Evolutionary conservation across 30 jellyfish, hydroid and myxozoan genomes (phyloP).

Genomic region (Aurelia sp.): DNA sequence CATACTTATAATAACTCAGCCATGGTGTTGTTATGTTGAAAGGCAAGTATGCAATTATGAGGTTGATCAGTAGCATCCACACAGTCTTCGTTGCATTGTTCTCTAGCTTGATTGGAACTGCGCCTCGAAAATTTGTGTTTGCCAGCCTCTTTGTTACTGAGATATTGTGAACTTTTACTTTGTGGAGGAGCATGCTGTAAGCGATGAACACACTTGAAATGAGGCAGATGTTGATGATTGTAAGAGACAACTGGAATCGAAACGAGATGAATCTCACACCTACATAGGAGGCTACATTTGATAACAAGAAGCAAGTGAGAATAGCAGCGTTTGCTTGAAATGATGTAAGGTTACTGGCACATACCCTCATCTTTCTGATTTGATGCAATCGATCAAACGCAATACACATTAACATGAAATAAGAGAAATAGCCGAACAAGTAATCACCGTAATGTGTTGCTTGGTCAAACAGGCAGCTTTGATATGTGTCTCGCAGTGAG

Average conservation of each 20-base stretch:
- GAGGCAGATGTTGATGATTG: constrained; percentile 14
- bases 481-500: constrained; percentile 6
- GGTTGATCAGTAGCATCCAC: constrained; percentile 15
- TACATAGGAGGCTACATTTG: constrained; percentile 1
- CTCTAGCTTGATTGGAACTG: constrained; percentile 3
- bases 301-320: background rate
- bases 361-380: constrained; percentile 39
- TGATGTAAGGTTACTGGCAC: background rate
- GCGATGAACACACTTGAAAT: background rate
- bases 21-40: constrained; percentile 26
- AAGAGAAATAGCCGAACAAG: constrained; percentile 47
- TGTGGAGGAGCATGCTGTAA: constrained; percentile 22
- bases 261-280: constrained; percentile 16
- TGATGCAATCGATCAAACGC: constrained; percentile 53
- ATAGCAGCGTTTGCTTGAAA: background rate
- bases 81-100: constrained; percentile 19
- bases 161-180: constrained; percentile 18
- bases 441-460: constrained; percentile 17
- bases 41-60: constrained; percentile 28
- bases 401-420: constrained; percentile 46
- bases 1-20: constrained; percentile 17
- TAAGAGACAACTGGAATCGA: background rate
- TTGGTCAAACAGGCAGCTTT: constrained; percentile 45
- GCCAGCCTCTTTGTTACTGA: constrained; percentile 18
- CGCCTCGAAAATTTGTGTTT: constrained; percentile 24